Percentiles rank a stretch among this genome's conserved stretches.
Evolutionary conservation across 2,113 vertebrate genomes (phyloP).

Genomic region (Synodontis membranacea): DNA sequence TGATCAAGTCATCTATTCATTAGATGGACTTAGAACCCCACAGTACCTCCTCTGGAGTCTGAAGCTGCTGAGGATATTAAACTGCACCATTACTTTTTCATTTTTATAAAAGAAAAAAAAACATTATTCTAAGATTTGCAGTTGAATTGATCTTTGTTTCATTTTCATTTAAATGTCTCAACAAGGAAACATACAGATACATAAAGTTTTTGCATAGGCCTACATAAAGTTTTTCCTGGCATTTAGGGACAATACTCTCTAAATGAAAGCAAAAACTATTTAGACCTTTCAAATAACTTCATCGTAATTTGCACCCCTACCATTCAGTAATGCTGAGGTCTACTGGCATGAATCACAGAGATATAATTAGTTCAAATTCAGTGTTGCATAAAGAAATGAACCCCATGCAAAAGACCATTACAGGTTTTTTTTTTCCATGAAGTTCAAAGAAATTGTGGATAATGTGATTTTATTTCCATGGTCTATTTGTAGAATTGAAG

Average conservation of each 20-base stretch:
- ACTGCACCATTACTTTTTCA: not conserved
- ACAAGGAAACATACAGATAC: not conserved
- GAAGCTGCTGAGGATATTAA: not conserved
- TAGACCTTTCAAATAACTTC: conserved; percentile 13
- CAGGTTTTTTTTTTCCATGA: conserved; percentile 22
- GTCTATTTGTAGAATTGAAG: conserved; percentile 37
- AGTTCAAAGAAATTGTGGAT: conserved; percentile 32
- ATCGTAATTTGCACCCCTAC: not conserved
- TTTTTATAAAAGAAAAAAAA: not conserved
- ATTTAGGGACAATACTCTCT: not conserved
- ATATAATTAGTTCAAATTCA: conserved; percentile 24
- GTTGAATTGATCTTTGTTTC: not conserved
- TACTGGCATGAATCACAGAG: conserved; percentile 15
- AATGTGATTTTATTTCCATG: conserved; percentile 40
- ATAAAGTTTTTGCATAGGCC: no score
- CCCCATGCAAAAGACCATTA: conserved; percentile 29
- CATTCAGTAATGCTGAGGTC: conserved; percentile 5
- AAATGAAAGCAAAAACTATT: not conserved
- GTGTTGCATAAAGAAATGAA: conserved; percentile 26
- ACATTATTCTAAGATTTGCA: not conserved
- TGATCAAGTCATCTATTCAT: not conserved
- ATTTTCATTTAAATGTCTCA: conserved; percentile 10
- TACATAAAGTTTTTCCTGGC: not conserved
- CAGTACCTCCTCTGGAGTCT: not conserved
- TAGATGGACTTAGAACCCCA: not conserved